Conservation (phyloP, 1,140 invertebrate species). For the Drosophila punjabiensis region DNA sequence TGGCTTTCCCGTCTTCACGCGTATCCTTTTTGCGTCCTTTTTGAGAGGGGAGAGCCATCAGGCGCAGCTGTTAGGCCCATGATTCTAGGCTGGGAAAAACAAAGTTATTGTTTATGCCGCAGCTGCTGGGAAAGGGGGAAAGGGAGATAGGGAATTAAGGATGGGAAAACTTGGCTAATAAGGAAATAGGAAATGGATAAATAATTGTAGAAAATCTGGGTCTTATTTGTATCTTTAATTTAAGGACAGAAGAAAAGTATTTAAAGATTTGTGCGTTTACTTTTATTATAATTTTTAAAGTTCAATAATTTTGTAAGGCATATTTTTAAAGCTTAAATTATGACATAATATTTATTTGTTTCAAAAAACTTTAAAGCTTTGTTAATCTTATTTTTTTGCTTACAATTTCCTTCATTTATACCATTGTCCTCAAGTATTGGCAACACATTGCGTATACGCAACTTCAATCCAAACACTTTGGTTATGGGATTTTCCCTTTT, state of each 20-base stretch:
- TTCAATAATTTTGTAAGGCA: neutral
- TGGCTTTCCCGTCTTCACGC: conserved; percentile 20
- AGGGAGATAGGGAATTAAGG: neutral
- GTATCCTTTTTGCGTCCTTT: conserved; percentile 22
- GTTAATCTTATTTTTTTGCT: neutral
- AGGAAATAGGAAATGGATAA: conserved; percentile 1
- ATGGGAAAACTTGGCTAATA: conserved; percentile 15
- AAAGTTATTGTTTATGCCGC: conserved; percentile 55
- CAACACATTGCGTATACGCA: conserved; percentile 76
- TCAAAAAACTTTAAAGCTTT: neutral
- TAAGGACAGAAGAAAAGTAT: too few relatives aligned
- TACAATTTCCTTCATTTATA: neutral
- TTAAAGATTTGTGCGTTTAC: rapidly evolving
- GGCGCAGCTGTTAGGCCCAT: conserved; percentile 57
- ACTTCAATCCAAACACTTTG: conserved; percentile 43
- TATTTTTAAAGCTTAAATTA: neutral
- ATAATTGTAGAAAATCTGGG: neutral
- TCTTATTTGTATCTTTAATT: too few relatives aligned
- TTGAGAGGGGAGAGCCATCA: conserved; percentile 46
- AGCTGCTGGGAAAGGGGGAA: conserved; percentile 26
- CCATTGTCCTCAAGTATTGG: conserved; percentile 37
- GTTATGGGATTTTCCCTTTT: conserved; percentile 10
- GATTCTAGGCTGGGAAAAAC: conserved; percentile 31
- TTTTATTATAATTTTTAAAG: neutral
- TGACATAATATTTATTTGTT: neutral